Conservation (phyloP, 1,140 invertebrate genomes). For the Tribolium madens region DNA sequence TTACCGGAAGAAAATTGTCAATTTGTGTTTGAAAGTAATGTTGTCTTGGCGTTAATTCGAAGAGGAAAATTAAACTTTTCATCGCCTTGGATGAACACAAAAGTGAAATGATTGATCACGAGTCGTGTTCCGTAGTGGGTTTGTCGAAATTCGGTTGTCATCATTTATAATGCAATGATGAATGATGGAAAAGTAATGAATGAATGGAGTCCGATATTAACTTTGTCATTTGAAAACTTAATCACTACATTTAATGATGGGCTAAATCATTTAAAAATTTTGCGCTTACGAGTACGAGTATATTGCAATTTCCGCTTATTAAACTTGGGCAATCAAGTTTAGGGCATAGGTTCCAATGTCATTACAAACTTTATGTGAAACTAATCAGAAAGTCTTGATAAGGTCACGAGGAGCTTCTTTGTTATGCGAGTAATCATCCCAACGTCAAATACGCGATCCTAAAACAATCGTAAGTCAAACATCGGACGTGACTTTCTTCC, state of each 20-base stretch:
- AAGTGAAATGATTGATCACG: constrained; percentile 30
- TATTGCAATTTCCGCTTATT: not conserved
- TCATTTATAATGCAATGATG: constrained; percentile 24
- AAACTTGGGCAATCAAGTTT: not conserved
- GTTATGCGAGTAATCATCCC: constrained; percentile 28
- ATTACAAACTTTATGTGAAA: constrained; percentile 5
- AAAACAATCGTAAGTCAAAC: constrained; percentile 35
- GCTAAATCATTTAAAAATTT: not conserved
- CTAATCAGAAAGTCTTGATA: not conserved
- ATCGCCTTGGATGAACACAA: constrained; percentile 21
- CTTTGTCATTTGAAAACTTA: constrained; percentile 31
- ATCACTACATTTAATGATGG: not conserved
- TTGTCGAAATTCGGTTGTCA: constrained; percentile 29
- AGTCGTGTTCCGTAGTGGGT: constrained; percentile 18
- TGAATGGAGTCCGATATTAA: not conserved
- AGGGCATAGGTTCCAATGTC: too few species aligned
- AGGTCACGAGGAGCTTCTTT: constrained; percentile 4
- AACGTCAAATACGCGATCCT: constrained; percentile 14
- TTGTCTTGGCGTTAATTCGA: constrained; percentile 5
- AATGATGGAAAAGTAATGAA: constrained; percentile 33
- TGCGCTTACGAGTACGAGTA: too few species aligned
- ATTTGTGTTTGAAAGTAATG: not conserved
- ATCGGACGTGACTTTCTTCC: constrained; percentile 14
- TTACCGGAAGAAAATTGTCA: not conserved
- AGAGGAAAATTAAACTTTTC: constrained; percentile 21